Evolutionary conservation across 2,888 invertebrate genomes (phyloP).

Genomic region (Polydrusus pterygomalis): DNA sequence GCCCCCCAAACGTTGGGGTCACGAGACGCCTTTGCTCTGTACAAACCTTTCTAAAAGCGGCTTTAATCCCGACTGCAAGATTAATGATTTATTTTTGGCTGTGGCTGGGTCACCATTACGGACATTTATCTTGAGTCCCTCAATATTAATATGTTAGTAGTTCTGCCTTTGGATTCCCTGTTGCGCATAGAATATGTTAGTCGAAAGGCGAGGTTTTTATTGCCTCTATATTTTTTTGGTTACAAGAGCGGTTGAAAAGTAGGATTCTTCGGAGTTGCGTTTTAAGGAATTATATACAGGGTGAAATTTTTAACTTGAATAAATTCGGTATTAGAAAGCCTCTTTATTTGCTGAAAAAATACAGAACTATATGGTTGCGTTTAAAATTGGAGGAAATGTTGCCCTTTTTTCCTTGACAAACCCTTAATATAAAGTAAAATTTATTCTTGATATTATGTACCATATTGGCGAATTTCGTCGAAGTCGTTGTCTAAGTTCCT

Average conservation of each 20-base stretch:
- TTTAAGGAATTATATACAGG: too few species aligned
- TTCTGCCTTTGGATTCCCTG: slow-evolving; percentile 34
- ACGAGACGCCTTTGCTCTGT: neutral
- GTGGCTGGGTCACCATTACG: slow-evolving; percentile 51
- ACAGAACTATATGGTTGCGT: too few species aligned
- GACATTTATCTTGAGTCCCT: slow-evolving; percentile 45
- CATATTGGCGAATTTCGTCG: too few species aligned
- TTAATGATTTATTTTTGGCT: slow-evolving; percentile 53
- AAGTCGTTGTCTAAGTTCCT: too few species aligned
- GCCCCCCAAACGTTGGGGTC: too few species aligned
- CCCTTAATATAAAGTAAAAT: too few species aligned
- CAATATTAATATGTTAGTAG: slow-evolving; percentile 47
- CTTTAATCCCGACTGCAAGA: slow-evolving; percentile 46
- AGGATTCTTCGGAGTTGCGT: neutral
- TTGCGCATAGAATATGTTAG: slow-evolving; percentile 34
- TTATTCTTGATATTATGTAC: too few species aligned
- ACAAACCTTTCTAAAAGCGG: slow-evolving; percentile 47
- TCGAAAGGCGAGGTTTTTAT: neutral
- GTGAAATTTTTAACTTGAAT: too few species aligned
- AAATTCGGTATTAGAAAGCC: too few species aligned
- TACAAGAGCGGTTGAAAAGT: neutral
- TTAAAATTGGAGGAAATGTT: too few species aligned
- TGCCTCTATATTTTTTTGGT: slow-evolving; percentile 1
- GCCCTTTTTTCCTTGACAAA: too few species aligned
- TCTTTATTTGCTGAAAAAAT: too few species aligned